Evolutionary conservation across 53 echinoderm and acorn worm genomes (phyloP), one percentile per base, ranked within the genome.

Genomic region (Arbacia lixula): DNA sequence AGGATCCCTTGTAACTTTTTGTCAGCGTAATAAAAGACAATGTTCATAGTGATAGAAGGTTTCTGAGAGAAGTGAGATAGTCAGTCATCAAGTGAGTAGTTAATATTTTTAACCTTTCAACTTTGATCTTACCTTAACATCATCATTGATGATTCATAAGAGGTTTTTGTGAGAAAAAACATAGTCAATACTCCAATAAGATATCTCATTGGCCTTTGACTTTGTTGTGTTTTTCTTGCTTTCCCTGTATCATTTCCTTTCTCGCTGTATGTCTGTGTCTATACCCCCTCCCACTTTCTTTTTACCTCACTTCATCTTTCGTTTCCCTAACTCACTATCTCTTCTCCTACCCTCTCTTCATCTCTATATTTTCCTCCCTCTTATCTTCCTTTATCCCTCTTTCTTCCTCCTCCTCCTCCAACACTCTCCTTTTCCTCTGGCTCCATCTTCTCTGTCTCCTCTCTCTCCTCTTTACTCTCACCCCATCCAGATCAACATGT

Each of bases 401-500:
- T 0, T 51, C 0, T 17, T 16, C 25, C 32, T 32, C 62, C 4
- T 19, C 37, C 37, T 36, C 19, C 22, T n/a, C n/a, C n/a, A n/a
- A n/a, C n/a, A n/a, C 55, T 55, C 0, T 36, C 20, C 22, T 38
- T 36, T 6, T 61, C 20, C 34, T 20, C 10, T n/a, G n/a, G n/a
- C 30, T 84, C 1, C 50, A 0, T 51, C 0, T 17, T 16, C 25
- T 19, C 19, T 33, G 3, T 19, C 37, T 22, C 22, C 19, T 36
- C n/a, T n/a, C n/a, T n/a, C n/a, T n/a, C n/a, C 55, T 55, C 0
- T 36, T 12, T 36, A 35, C 22, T 6, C 34, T 8, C 34, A 19
- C 10, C 26, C 12, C 30, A 9, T 73, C 6, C 53, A 99, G 99
- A 99, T 99, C 17, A 99, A 99, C 83, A 99, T 99, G 99, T 99